Evolutionary conservation across 2,113 vertebrate species (phyloP).

Genomic region (Monopterus albus): DNA sequence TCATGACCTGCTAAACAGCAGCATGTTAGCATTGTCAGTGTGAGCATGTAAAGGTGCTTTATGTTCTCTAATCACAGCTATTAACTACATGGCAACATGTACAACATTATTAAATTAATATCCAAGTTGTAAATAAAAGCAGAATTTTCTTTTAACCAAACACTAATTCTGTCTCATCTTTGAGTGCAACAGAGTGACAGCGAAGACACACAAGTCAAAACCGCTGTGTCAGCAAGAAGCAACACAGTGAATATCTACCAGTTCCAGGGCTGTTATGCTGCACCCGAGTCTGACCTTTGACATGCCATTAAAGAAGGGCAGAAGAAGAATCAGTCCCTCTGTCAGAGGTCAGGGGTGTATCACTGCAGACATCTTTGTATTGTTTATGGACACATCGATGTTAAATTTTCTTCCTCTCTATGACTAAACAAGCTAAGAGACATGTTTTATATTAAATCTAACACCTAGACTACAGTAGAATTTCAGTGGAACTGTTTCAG

Average conservation of each 20-base stretch:
- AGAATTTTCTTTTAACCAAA: background rate
- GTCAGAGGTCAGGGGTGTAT: background rate
- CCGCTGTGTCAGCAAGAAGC: background rate
- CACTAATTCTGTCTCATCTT: background rate
- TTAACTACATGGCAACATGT: too few relatives aligned
- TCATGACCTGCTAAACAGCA: background rate
- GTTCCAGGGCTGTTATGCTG: background rate
- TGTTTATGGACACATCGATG: background rate
- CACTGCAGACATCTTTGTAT: conserved; percentile 3
- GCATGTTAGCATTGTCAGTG: background rate
- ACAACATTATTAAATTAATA: background rate
- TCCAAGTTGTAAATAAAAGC: background rate
- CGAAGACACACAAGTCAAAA: background rate
- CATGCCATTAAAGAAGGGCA: background rate
- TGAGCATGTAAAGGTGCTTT: too few relatives aligned
- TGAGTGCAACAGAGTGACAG: background rate
- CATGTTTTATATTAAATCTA: conserved; percentile 52
- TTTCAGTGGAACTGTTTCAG: conserved; percentile 33
- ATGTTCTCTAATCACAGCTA: too few relatives aligned
- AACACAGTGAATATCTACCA: background rate
- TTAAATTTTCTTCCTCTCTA: background rate
- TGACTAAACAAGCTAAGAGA: conserved; percentile 26
- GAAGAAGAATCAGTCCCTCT: background rate
- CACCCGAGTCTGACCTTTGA: conserved; percentile 24
- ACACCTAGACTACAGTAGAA: conserved; percentile 24